Conservation (phyloP, 2,797 vertebrate species). For the Gobionotothen gibberifrons region DNA sequence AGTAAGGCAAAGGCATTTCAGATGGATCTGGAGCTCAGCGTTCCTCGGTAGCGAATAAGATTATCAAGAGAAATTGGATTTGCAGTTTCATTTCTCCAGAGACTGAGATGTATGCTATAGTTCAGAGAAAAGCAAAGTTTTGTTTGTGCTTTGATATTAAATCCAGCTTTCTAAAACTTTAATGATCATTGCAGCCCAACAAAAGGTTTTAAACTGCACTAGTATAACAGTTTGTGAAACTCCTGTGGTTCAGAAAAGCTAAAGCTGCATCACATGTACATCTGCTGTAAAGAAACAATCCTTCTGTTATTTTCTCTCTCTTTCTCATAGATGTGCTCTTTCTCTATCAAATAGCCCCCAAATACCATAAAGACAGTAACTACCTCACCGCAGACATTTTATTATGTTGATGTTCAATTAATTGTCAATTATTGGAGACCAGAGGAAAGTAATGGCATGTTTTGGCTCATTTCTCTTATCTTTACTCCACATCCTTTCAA, state of each 20-base stretch:
- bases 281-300: slow-evolving; percentile 6
- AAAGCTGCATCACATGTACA: background rate
- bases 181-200: slow-evolving; percentile 3
- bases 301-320: background rate
- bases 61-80: slow-evolving; percentile 64
- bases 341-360: slow-evolving; percentile 16
- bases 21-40: slow-evolving; percentile 48
- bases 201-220: slow-evolving; percentile 10
- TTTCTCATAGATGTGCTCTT: background rate
- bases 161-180: slow-evolving; percentile 10
- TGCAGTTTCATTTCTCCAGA: slow-evolving; percentile 46
- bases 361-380: slow-evolving; percentile 40
- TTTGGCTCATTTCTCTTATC: slow-evolving; percentile 30
- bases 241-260: slow-evolving; percentile 14
- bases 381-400: slow-evolving; percentile 28
- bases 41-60: slow-evolving; percentile 52
- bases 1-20: slow-evolving; percentile 42
- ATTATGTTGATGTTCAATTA: slow-evolving; percentile 51
- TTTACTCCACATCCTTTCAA: slow-evolving; percentile 19
- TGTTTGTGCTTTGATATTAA: slow-evolving; percentile 41
- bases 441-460: slow-evolving; percentile 26
- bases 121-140: slow-evolving; percentile 37
- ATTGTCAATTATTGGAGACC: slow-evolving; percentile 44
- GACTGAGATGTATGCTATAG: slow-evolving; percentile 35
- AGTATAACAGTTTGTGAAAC: slow-evolving; percentile 18